Conservation (phyloP, 2,797 vertebrate genomes). For the Falco cherrug region DNA sequence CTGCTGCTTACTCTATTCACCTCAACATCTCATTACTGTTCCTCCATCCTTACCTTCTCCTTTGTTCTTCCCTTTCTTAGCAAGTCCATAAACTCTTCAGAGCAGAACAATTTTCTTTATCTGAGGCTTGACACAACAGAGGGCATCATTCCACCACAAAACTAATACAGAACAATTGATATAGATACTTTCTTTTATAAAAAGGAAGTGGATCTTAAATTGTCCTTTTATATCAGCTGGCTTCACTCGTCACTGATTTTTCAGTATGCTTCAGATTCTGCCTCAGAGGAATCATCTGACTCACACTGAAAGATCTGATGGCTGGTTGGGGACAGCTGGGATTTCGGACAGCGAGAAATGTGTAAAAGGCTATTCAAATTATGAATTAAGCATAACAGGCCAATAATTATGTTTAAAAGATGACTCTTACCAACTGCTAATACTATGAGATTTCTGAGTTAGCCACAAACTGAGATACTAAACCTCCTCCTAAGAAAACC, state of each 20-base stretch:
- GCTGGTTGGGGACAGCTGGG: not conserved
- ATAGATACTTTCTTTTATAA: not conserved
- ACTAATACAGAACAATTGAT: not conserved
- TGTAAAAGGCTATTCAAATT: not conserved
- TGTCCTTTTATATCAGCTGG: not conserved
- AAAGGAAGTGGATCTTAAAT: not conserved
- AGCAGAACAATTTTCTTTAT: not conserved
- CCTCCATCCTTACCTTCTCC: not conserved
- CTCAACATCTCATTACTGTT: not conserved
- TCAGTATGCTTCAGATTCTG: not conserved
- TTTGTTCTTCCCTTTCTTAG: not conserved
- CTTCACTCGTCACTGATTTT: not conserved
- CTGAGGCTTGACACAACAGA: not conserved
- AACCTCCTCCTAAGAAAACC: not conserved
- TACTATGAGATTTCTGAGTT: not conserved
- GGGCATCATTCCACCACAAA: not conserved
- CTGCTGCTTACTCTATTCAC: not conserved
- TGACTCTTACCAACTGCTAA: not conserved
- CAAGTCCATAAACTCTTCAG: not conserved
- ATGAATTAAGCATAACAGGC: not conserved
- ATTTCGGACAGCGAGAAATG: not conserved
- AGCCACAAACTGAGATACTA: not conserved
- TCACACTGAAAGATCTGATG: not conserved
- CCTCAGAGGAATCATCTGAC: not conserved
- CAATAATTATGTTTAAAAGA: not conserved